These are phyloP conservation scores for Venusia cambrica DNA, from an alignment of 2,888 invertebrate species.

Conservation along the genomic window DNA sequence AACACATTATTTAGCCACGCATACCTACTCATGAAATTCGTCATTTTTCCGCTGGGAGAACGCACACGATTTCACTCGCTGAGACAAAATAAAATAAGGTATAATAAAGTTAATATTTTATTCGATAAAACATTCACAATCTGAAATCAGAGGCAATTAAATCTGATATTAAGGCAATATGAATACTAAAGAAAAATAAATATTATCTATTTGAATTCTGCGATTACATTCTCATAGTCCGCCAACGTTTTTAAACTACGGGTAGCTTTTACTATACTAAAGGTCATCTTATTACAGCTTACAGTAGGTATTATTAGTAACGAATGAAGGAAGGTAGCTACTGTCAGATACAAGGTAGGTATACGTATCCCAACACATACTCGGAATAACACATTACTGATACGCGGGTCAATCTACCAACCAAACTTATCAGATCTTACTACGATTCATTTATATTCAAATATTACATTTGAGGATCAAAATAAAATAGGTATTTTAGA, in stretches of 20 bases:
- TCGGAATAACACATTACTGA: no score
- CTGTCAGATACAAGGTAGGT: no score
- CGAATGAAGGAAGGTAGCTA: no score
- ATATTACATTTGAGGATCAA: conserved; percentile 20
- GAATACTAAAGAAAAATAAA: conserved; percentile 73
- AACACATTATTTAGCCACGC: no score
- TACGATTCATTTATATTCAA: conserved; percentile 23
- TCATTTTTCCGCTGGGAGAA: no score
- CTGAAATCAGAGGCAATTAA: conserved; percentile 67
- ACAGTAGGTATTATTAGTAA: no score
- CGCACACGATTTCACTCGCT: no score
- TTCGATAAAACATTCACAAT: conserved; percentile 76
- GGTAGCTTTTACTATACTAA: no score
- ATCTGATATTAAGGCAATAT: conserved; percentile 71
- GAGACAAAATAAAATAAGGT: conserved; percentile 21
- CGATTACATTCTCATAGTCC: conserved; percentile 47
- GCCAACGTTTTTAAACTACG: conserved; percentile 57
- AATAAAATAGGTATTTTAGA: conserved; percentile 47
- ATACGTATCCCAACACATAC: no score
- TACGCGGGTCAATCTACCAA: no score
- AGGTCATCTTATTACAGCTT: no score
- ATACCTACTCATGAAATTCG: no score
- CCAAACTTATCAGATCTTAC: conserved; percentile 28
- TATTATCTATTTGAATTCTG: conserved; percentile 60
- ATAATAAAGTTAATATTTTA: conserved; percentile 69